A percentile compares a stretch with the other conserved stretches of the same genome.
phyloP scores from a whole-genome alignment of 2,797 vertebrate species.

The Cossypha caffra region DNA sequence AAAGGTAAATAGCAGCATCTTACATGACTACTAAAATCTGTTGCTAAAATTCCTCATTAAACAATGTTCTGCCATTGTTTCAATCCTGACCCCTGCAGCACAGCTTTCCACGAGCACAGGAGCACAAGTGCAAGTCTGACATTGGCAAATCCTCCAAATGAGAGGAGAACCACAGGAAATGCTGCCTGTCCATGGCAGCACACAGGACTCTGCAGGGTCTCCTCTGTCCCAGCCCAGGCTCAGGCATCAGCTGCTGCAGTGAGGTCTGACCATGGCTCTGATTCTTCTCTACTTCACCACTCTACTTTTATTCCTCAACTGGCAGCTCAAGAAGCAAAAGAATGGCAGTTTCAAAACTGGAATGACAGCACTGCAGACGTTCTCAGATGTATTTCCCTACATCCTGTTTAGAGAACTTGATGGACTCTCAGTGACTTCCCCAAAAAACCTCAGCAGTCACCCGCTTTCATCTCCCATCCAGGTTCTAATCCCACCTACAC shows the following conservation, averaged over 20 bases:
- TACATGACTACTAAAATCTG: not conserved
- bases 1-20: not conserved
- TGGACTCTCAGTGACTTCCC: not conserved
- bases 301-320: not conserved
- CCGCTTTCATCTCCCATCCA: not conserved
- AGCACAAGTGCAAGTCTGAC: not conserved
- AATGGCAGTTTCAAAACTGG: not conserved
- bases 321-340: not conserved
- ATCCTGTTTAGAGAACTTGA: not conserved
- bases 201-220: not conserved
- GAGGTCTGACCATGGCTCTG: not conserved
- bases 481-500: not conserved
- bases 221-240: not conserved
- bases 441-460: not conserved
- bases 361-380: not conserved
- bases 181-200: not conserved
- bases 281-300: not conserved
- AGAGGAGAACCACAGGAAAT: not conserved
- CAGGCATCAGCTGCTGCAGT: not conserved
- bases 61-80: not conserved
- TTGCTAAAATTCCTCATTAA: not conserved
- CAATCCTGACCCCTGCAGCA: not conserved
- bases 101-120: fast-evolving
- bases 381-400: not conserved
- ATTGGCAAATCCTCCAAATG: not conserved